Base-by-base conservation (phyloP, 2,113 vertebrate species). In the Sylvicapra grimmia region DNA sequence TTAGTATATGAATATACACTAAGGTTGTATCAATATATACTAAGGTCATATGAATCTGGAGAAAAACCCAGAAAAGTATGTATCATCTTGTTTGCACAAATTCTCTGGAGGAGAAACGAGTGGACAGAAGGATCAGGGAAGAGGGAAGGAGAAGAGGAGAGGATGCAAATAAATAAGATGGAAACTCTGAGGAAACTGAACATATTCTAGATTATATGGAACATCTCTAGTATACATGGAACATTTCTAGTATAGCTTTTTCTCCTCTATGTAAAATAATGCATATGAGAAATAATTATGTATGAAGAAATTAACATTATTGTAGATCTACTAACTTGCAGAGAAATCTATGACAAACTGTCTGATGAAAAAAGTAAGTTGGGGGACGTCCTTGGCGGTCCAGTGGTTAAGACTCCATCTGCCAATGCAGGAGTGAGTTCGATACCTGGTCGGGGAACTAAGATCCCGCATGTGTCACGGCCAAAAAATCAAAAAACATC, bases 1-100 rank as follows among this genome's bases (percentile, higher is more conserved):
- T 68, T 33, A 23, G 36, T 68, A 54, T 21, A 59, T 27, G 58
- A 59, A 27, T 27, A 59, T 11, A 59, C 25, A 27, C 25, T 59
- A 59, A 59, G 58, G 58, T 59, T 12, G 27, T 59, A 59, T 27
- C 10, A 59, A 59, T 59, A 59, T 27, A 12, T 12, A 12, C 58
- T 27, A 27, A 59, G 47, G 31, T 44, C 91, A 21, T 49, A 29
- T 87, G 68, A 72, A 7, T 75, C 96, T 77, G 53, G 47, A 65
- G 61, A 65, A 88, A 89, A 92, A 44, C 40, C 90, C 16, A 94
- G 25, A 75, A 77, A 87, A 84, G 31, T n/a, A 58, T 68, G 8
- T 31, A 85, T 94, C 13, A 3, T 15, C 27, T 75, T 80, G 36
- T 68, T 88, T 8, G 58, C 25, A 36, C 16, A 84, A 53, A 61